These are phyloP conservation scores for Condylostylus longicornis DNA, from an alignment of 1,140 invertebrate genomes.

Conservation along the genomic window DNA sequence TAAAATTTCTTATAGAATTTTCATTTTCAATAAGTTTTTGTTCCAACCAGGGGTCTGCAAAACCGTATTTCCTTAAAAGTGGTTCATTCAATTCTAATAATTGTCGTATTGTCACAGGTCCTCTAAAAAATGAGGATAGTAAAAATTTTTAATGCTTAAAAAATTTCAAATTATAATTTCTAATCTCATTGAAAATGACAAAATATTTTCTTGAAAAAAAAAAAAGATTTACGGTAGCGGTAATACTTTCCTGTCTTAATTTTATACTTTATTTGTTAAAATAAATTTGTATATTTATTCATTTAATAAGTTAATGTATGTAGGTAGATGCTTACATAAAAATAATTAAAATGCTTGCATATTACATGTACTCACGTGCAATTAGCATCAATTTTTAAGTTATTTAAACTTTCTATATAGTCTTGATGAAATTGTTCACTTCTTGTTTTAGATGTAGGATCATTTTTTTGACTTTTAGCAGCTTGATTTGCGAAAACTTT, in stretches of 20 bases:
- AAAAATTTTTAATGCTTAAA: background rate
- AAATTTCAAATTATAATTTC: background rate
- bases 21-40: constrained; percentile 49
- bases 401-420: constrained; percentile 55
- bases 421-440: constrained; percentile 70
- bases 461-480: constrained; percentile 57
- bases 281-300: background rate
- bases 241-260: background rate
- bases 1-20: constrained; percentile 37
- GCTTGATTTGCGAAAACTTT: constrained; percentile 60
- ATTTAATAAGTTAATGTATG: constrained; percentile 5
- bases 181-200: background rate
- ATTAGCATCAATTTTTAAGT: constrained; percentile 8
- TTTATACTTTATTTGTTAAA: background rate
- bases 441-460: constrained; percentile 56
- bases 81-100: constrained; percentile 86
- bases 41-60: constrained; percentile 79
- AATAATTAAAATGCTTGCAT: constrained; percentile 11
- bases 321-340: background rate
- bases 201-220: background rate
- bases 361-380: constrained; percentile 53
- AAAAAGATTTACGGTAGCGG: background rate
- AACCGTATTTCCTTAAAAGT: constrained; percentile 76
- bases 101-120: constrained; percentile 71
- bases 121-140: constrained; percentile 58